Percentiles rank a stretch among this genome's conserved stretches.
Conservation (phyloP, 23 tunicate genomes). For the Halocynthia aurantium region DNA sequence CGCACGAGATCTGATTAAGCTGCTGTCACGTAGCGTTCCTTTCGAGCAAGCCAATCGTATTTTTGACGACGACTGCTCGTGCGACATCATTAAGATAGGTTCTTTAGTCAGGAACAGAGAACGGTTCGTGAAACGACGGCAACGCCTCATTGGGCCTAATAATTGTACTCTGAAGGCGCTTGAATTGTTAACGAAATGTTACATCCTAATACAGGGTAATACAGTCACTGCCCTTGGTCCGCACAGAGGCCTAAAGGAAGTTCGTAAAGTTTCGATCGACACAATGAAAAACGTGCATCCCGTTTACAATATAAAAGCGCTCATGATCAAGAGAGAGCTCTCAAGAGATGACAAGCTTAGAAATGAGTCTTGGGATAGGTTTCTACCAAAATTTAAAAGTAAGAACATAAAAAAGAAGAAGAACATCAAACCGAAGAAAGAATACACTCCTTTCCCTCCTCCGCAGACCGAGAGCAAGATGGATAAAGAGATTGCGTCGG, state of each 20-base stretch:
- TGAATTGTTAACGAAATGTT: constrained; percentile 88
- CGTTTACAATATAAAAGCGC: constrained; percentile 83
- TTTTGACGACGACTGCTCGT: constrained; percentile 83
- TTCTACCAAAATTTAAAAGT: constrained; percentile 87
- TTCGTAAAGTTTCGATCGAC: constrained; percentile 65
- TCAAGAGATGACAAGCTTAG: constrained; percentile 84
- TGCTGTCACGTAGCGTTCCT: constrained; percentile 83
- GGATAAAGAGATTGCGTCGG: constrained; percentile 87
- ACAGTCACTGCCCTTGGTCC: constrained; percentile 92
- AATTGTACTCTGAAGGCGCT: constrained; percentile 87
- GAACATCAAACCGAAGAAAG: constrained; percentile 62
- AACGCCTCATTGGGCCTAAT: constrained; percentile 87
- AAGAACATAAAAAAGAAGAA: constrained; percentile 68
- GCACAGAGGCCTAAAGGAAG: constrained; percentile 83
- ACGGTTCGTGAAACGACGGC: constrained; percentile 87
- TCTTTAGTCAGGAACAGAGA: constrained; percentile 72
- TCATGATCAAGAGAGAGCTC: constrained; percentile 95
- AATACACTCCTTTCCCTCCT: constrained; percentile 98
- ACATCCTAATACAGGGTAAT: constrained; percentile 90
- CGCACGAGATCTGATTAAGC: constrained; percentile 85
- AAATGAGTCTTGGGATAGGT: constrained; percentile 91
- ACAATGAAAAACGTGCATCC: constrained; percentile 98
- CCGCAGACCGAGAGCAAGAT: constrained; percentile 92
- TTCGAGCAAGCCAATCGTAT: constrained; percentile 80
- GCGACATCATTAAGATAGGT: constrained; percentile 82